Base-by-base conservation (phyloP, 2,888 invertebrate genomes). In the Pseudanteris insignis region DNA sequence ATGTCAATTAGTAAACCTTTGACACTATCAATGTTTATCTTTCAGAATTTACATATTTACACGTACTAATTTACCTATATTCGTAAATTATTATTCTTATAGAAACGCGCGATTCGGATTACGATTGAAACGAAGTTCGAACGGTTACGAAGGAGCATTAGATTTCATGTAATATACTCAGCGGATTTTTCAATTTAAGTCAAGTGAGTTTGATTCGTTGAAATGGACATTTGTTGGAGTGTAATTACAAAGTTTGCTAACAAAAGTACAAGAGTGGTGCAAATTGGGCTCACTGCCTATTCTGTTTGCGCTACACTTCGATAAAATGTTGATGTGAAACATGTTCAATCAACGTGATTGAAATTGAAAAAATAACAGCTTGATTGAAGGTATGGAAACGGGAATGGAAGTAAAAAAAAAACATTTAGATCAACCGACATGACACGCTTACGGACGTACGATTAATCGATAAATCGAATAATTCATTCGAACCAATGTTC, bases 171-270 rank as follows among this genome's bases (percentile, higher is more conserved):
- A 50, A 51, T 37, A 32, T 25, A 30, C 37, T 53, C 43, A 18
- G 29, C 25, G 46, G 33, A 46, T 54, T 54, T 54, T 54, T 54
- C 54, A 44, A 54, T 54, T 46, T 38, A 54, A 54, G 33, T 54
- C 44, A 54, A 46, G 46, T 33, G 54, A 54, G 46, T 33, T 54
- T 18, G 24, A 38, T 46, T 44, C 26, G 18, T 32, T 44, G 26
- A 37, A 44, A 30, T 36, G 53, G 37, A 44, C 36, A 53, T 53
- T 53, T 44, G 36, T 36, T 51, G 29, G 40, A 44, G 36, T 26
- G 36, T 43, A 51, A 51, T 51, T 51, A 51, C 36, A 41, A 43
- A 43, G 21, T 51, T 43, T 51, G 29, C 43, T 29, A 36, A 32
- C 51, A 43, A 51, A 43, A 51, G 50, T 51, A 51, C 40, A 51